Percentiles rank a stretch among this genome's conserved stretches.
Evolutionary conservation across 2,888 invertebrate genomes (phyloP).

Genomic region (Conistra vaccinii): DNA sequence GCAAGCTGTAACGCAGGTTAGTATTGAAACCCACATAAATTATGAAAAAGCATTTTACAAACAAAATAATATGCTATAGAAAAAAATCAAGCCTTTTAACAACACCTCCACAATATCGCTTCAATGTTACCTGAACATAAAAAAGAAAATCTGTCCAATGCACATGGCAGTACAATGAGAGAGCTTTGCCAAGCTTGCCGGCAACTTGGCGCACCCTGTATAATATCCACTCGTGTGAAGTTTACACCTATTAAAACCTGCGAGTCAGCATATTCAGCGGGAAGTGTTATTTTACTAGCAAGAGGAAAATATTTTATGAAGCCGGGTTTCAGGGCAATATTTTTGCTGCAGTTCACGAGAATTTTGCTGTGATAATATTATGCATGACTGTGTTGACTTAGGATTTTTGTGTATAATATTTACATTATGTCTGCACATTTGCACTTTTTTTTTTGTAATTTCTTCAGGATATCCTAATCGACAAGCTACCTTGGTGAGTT

Average conservation of each 20-base stretch:
- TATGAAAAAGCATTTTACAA: not conserved
- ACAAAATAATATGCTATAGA: not conserved
- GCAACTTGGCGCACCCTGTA: slow-evolving; percentile 39
- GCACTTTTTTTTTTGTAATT: not conserved
- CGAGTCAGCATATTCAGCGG: slow-evolving; percentile 52
- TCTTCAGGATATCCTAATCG: not conserved
- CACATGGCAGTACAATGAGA: slow-evolving; percentile 42
- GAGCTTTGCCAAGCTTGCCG: slow-evolving; percentile 41
- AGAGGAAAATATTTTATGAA: slow-evolving; percentile 51
- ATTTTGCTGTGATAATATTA: slow-evolving; percentile 17
- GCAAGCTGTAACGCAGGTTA: not conserved
- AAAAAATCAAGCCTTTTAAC: not conserved
- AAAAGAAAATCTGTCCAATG: slow-evolving; percentile 37
- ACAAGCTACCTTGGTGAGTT: not conserved
- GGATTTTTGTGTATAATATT: not conserved
- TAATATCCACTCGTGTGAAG: slow-evolving; percentile 60
- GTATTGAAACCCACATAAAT: not conserved
- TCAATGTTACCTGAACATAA: slow-evolving; percentile 16
- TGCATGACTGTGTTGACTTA: slow-evolving; percentile 3
- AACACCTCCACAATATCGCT: slow-evolving; percentile 14
- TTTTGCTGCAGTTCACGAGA: slow-evolving; percentile 12
- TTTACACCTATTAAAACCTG: slow-evolving; percentile 59
- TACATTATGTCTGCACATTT: not conserved
- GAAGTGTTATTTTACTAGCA: slow-evolving; percentile 49
- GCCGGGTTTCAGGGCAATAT: slow-evolving; percentile 17